Conservation (phyloP, 2,888 invertebrate genomes). For the Andrena bicolor region DNA sequence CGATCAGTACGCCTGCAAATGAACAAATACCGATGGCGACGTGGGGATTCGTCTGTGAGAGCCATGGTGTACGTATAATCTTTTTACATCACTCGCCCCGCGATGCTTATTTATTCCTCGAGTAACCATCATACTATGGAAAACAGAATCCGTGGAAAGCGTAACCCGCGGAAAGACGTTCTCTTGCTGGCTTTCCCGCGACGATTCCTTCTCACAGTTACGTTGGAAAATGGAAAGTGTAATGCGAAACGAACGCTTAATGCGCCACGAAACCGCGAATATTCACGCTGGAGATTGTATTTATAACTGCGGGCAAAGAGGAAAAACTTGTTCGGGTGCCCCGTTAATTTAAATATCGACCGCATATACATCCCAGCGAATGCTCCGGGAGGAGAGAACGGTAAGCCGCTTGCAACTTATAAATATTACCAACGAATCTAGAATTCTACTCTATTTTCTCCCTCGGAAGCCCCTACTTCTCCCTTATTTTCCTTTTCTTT, state of each 20-base stretch:
- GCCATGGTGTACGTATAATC: background rate
- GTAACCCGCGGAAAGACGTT: background rate
- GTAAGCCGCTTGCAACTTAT: conserved; percentile 59
- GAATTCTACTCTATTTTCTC: conserved; percentile 23
- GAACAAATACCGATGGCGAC: no score
- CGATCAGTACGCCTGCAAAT: no score
- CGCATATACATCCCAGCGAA: conserved; percentile 50
- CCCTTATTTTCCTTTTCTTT: background rate
- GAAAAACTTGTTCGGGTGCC: conserved; percentile 46
- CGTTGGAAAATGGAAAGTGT: background rate
- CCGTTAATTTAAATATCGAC: conserved; percentile 62
- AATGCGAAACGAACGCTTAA: conserved; percentile 28
- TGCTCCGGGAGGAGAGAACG: background rate
- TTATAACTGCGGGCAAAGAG: conserved; percentile 41
- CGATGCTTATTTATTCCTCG: background rate
- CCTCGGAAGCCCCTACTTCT: background rate
- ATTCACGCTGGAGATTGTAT: conserved; percentile 46
- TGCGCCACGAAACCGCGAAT: conserved; percentile 31
- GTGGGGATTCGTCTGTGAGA: background rate
- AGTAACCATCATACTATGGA: background rate
- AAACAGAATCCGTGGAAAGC: background rate
- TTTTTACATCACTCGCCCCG: background rate
- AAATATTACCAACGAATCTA: conserved; percentile 55
- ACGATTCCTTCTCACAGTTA: conserved; percentile 3
- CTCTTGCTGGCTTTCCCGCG: background rate